Evolutionary conservation across 1,140 invertebrate species (phyloP).

Genomic region (Agraylea sexmaculata): DNA sequence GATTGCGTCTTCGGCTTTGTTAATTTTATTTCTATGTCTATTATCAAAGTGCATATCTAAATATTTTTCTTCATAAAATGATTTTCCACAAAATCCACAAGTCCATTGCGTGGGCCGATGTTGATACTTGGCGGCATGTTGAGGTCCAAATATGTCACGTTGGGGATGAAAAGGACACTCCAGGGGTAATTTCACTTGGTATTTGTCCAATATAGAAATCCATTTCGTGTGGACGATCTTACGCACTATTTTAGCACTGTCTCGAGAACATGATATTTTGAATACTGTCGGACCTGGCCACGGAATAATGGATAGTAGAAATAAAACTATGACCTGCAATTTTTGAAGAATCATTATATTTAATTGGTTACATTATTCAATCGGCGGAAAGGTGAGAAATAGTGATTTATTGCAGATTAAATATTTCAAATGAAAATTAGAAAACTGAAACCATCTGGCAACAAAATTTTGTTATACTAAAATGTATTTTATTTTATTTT

Average conservation of each 20-base stretch:
- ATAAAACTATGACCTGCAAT: conserved; percentile 57
- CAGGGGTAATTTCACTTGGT: conserved; percentile 64
- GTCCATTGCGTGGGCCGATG: conserved; percentile 79
- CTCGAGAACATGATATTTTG: conserved; percentile 76
- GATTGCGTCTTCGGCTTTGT: conserved; percentile 77
- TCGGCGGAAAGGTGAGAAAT: conserved; percentile 1
- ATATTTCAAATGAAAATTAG: no score
- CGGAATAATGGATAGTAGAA: conserved; percentile 70
- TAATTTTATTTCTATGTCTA: conserved; percentile 73
- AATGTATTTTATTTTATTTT: no score
- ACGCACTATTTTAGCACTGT: conserved; percentile 77
- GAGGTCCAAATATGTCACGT: conserved; percentile 74
- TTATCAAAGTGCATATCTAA: conserved; percentile 85
- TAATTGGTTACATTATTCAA: not conserved
- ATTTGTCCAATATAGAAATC: conserved; percentile 75
- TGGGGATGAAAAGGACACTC: conserved; percentile 82
- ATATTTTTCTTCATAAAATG: conserved; percentile 79
- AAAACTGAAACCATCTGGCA: no score
- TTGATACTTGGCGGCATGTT: conserved; percentile 70
- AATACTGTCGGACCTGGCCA: conserved; percentile 76
- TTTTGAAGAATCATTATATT: conserved; percentile 23
- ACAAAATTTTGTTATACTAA: no score
- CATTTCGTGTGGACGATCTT: conserved; percentile 85
- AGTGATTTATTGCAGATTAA: no score
- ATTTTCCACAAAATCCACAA: conserved; percentile 84